Conservation (phyloP, 2,888 invertebrate species). For the Acanthacorydalis orientalis region DNA sequence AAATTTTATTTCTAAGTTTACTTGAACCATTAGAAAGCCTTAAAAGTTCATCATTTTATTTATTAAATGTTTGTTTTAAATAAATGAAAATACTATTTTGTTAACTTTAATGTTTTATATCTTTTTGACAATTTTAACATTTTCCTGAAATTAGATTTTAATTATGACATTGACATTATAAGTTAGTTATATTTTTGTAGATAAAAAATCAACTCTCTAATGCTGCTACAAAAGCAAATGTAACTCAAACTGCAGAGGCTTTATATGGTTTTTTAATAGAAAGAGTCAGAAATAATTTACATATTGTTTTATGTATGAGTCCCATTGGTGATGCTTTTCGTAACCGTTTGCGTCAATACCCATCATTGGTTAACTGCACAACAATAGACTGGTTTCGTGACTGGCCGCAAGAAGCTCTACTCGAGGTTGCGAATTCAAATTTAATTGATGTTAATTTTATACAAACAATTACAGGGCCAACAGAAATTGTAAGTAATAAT, state of each 20-base stretch:
- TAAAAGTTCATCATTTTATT: no score
- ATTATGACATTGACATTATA: background rate
- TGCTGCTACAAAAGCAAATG: constrained; percentile 35
- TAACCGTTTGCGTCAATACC: constrained; percentile 72
- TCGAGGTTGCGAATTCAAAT: constrained; percentile 80
- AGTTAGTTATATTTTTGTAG: constrained; percentile 21
- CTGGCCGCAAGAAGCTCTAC: constrained; percentile 75
- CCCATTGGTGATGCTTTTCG: constrained; percentile 77
- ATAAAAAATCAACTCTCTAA: constrained; percentile 41
- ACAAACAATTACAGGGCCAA: constrained; percentile 46
- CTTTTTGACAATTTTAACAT: no score
- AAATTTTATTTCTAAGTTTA: no score
- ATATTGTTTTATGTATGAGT: constrained; percentile 73
- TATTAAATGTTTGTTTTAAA: no score
- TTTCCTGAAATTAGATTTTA: no score
- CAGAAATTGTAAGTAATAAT: constrained; percentile 24
- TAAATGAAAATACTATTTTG: no score
- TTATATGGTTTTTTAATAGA: constrained; percentile 63
- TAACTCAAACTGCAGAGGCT: constrained; percentile 46
- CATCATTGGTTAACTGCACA: constrained; percentile 71
- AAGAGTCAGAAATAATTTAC: constrained; percentile 57
- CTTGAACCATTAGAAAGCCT: no score
- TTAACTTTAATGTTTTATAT: no score
- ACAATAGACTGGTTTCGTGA: constrained; percentile 83
- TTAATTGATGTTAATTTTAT: constrained; percentile 54